phyloP scores from a whole-genome alignment of 1,140 invertebrate genomes.

The Trypoxylus dichotomus region DNA sequence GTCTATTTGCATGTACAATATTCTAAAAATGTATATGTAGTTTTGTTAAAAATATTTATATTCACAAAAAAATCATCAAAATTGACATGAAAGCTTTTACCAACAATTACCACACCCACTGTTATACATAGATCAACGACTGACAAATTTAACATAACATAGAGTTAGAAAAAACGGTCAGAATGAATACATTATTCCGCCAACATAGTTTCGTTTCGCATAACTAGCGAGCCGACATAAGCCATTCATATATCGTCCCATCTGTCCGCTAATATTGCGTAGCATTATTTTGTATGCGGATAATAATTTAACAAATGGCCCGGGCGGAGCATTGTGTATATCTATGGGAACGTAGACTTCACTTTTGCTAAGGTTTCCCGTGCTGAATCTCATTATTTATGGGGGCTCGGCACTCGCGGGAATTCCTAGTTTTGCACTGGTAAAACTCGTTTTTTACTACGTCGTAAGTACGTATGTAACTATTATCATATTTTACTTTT shows the following conservation, averaged over 20 bases:
- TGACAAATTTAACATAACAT: neutral
- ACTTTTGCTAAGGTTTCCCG: neutral
- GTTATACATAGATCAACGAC: neutral
- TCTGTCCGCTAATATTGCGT: neutral
- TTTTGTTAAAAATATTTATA: no score
- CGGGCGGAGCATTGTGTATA: neutral
- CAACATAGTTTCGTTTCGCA: neutral
- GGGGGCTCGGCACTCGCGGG: neutral
- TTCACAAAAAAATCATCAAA: no score
- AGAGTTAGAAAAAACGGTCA: neutral
- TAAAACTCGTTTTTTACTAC: neutral
- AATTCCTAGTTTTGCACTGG: neutral
- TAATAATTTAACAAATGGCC: slow-evolving; percentile 3
- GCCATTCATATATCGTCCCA: neutral
- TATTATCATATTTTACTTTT: no score
- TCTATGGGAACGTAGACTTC: neutral
- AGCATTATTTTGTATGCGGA: neutral
- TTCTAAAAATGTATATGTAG: no score
- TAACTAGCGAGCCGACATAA: neutral
- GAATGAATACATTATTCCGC: neutral
- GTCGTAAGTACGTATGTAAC: no score
- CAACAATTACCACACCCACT: neutral
- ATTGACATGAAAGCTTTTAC: no score
- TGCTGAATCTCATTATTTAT: neutral
- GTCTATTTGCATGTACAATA: no score